Percentiles rank a stretch among this genome's conserved stretches.
Conservation (phyloP, 2,888 invertebrate species). For the Neuroscelio doddi region DNA sequence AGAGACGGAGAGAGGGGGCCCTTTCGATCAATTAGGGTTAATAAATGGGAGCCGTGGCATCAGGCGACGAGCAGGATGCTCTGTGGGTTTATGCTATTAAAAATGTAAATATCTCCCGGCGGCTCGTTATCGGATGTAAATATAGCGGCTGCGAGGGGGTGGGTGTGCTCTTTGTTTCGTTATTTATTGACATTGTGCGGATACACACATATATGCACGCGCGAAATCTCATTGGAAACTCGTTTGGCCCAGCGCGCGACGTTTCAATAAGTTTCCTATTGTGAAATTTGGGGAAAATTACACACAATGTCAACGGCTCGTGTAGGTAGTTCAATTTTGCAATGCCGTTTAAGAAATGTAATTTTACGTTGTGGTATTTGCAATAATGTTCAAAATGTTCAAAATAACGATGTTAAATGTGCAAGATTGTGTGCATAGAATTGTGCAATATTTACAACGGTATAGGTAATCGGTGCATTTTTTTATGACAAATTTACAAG, state of each 20-base stretch:
- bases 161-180: slow-evolving; percentile 64
- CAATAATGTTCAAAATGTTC: no score
- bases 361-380: no score
- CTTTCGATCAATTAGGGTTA: slow-evolving; percentile 70
- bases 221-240: slow-evolving; percentile 36
- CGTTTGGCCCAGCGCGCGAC: slow-evolving; percentile 39
- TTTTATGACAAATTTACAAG: no score
- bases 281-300: no score
- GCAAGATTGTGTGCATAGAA: no score
- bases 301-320: no score
- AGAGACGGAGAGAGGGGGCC: slow-evolving; percentile 38
- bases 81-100: slow-evolving; percentile 69
- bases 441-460: no score
- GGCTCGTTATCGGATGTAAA: slow-evolving; percentile 71
- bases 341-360: no score
- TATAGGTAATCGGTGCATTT: no score
- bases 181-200: slow-evolving; percentile 64
- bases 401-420: no score
- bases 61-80: slow-evolving; percentile 48
- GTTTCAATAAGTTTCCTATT: slow-evolving; percentile 46
- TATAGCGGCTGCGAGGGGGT: slow-evolving; percentile 57
- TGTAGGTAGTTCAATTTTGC: no score
- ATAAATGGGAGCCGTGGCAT: slow-evolving; percentile 64
- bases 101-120: slow-evolving; percentile 70
- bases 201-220: slow-evolving; percentile 3